Evolutionary conservation across 2,113 vertebrate genomes (phyloP).

Genomic region (Nothocercus julius): DNA sequence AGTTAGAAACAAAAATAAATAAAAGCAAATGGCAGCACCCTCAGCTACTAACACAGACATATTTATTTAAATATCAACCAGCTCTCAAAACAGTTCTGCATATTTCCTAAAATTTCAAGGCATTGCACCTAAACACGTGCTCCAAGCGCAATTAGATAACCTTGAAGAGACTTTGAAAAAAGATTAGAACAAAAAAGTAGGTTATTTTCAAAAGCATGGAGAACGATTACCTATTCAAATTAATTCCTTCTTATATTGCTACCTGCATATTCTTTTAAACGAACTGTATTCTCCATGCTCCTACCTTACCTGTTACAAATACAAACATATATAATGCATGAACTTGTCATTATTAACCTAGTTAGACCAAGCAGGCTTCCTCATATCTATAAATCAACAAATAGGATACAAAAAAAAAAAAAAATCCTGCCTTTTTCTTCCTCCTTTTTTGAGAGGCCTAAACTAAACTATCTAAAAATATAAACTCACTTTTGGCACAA

Average conservation of each 20-base stretch:
- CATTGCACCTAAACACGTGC: background rate
- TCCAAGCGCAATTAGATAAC: background rate
- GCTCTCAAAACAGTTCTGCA: background rate
- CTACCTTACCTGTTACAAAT: background rate
- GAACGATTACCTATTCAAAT: background rate
- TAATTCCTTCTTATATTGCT: background rate
- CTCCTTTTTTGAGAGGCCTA: background rate
- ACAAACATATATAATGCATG: constrained; percentile 17
- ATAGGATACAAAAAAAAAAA: background rate
- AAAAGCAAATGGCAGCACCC: background rate
- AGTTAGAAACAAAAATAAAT: background rate
- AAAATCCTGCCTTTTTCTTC: background rate
- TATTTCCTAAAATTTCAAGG: background rate
- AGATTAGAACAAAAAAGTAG: background rate
- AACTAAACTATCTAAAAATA: constrained; percentile 28
- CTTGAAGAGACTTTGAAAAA: background rate
- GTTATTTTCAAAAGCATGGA: background rate
- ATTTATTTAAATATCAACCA: background rate
- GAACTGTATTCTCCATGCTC: background rate
- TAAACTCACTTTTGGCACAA: background rate
- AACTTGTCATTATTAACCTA: constrained; percentile 25
- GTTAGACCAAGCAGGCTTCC: background rate
- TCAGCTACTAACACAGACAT: background rate
- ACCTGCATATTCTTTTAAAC: background rate
- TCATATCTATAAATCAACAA: constrained; percentile 16